These are phyloP conservation scores for Sarotherodon lohbergeri DNA, from an alignment of 2,113 vertebrate genomes.

Conservation along the genomic window DNA sequence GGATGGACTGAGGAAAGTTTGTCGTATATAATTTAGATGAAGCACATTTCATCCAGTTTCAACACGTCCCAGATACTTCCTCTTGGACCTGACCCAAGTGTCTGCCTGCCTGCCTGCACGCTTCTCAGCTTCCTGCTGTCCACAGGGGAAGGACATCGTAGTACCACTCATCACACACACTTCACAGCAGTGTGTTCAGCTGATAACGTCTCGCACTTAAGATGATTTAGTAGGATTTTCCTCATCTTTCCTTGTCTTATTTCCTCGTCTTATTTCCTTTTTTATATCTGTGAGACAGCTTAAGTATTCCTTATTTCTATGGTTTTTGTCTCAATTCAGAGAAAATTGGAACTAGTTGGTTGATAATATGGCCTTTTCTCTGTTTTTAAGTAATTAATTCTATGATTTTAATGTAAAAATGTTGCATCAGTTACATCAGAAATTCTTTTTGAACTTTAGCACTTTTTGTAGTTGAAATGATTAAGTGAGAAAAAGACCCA, in stretches of 20 bases:
- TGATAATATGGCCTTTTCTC: not conserved
- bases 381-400: not conserved
- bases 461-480: not conserved
- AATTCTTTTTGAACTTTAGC: not conserved
- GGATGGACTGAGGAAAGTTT: not conserved
- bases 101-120: constrained; percentile 28
- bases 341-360: not conserved
- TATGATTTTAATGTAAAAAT: not conserved
- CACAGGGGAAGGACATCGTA: not conserved
- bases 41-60: constrained; percentile 9
- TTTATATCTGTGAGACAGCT: not conserved
- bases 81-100: constrained; percentile 41
- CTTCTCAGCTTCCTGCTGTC: constrained; percentile 53
- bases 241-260: not conserved
- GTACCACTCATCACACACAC: not conserved
- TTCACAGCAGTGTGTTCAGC: constrained; percentile 2
- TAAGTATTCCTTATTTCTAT: not conserved
- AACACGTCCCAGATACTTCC: constrained; percentile 55
- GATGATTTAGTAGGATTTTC: constrained; percentile 35
- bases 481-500: not conserved
- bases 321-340: not conserved
- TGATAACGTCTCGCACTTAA: constrained; percentile 30
- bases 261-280: not conserved
- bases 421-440: not conserved
- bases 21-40: constrained; percentile 21